Conservation (phyloP, 2,113 vertebrate species). For the Papio anubis region DNA sequence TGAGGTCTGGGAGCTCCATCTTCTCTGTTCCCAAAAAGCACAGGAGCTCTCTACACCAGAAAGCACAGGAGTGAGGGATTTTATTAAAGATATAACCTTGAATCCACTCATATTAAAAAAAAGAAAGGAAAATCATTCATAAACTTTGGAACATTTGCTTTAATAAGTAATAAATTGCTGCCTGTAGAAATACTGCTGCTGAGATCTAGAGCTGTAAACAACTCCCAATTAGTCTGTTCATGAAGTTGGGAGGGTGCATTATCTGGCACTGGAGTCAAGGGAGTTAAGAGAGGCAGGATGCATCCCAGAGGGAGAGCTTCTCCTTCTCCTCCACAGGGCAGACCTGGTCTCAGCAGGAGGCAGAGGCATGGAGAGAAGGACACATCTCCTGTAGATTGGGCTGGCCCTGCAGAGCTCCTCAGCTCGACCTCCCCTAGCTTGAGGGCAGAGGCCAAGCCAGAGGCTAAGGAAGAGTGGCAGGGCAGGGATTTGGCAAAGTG, state of each 20-base stretch:
- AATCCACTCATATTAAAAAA: conserved; percentile 3
- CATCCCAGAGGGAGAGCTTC: background rate
- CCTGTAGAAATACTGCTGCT: conserved; percentile 25
- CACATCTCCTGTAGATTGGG: rapidly evolving
- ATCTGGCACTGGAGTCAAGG: background rate
- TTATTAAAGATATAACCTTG: conserved; percentile 44
- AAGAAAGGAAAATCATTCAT: conserved; percentile 38
- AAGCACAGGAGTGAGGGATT: background rate
- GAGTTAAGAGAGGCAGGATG: background rate
- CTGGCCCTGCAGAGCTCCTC: background rate
- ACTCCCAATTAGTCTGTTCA: conserved; percentile 17
- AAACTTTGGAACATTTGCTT: conserved; percentile 37
- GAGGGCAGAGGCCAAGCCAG: background rate
- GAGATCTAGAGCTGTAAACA: conserved; percentile 17
- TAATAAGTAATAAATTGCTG: conserved; percentile 56
- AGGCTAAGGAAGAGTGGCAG: background rate
- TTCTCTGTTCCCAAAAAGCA: background rate
- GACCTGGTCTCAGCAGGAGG: background rate
- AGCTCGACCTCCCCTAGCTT: background rate
- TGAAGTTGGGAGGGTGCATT: too few species aligned
- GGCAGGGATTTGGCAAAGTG: background rate
- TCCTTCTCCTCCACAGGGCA: background rate
- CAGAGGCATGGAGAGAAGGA: background rate
- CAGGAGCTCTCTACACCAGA: background rate
- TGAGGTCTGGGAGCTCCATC: too few species aligned